phyloP scores from a whole-genome alignment of 2,888 invertebrate genomes.

The Hirtodrosophila cameraria region DNA sequence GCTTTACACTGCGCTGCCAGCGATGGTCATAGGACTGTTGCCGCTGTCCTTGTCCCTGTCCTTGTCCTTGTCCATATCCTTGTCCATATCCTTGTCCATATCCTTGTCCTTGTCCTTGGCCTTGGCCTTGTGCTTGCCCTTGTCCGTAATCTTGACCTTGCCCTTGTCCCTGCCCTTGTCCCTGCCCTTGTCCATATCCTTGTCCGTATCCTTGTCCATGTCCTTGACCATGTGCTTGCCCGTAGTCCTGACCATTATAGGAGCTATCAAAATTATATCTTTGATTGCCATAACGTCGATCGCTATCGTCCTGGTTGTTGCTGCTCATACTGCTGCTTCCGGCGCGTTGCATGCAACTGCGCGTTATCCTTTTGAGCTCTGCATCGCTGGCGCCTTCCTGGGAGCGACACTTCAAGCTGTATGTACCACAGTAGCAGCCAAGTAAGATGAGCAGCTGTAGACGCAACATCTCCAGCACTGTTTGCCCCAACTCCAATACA shows the following conservation, averaged over 20 bases:
- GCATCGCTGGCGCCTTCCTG: constrained; percentile 86
- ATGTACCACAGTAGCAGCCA: constrained; percentile 20
- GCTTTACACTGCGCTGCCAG: constrained; percentile 55
- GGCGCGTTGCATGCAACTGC: constrained; percentile 85
- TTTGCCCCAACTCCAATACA: background rate
- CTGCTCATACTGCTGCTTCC: constrained; percentile 54
- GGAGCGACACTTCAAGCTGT: constrained; percentile 85
- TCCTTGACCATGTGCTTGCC: constrained; percentile 52
- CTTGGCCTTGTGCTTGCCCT: constrained; percentile 44
- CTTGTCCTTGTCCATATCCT: constrained; percentile 49
- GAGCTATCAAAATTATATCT: constrained; percentile 38
- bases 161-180: constrained; percentile 53
- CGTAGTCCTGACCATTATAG: constrained; percentile 52
- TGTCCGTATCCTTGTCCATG: constrained; percentile 55
- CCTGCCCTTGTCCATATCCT: constrained; percentile 35
- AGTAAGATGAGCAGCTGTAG: constrained; percentile 32
- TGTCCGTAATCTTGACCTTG: constrained; percentile 61
- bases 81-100: constrained; percentile 61
- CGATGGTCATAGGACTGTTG: constrained; percentile 48
- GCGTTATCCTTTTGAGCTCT: constrained; percentile 86
- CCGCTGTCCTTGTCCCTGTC: constrained; percentile 47
- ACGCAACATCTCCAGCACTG: constrained; percentile 47
- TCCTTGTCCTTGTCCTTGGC: constrained; percentile 42
- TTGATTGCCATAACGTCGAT: constrained; percentile 26
- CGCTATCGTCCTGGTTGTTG: constrained; percentile 28